These are phyloP conservation scores for Drosophila sp. DNA, from an alignment of 1,140 invertebrate genomes.

Conservation along the genomic window DNA sequence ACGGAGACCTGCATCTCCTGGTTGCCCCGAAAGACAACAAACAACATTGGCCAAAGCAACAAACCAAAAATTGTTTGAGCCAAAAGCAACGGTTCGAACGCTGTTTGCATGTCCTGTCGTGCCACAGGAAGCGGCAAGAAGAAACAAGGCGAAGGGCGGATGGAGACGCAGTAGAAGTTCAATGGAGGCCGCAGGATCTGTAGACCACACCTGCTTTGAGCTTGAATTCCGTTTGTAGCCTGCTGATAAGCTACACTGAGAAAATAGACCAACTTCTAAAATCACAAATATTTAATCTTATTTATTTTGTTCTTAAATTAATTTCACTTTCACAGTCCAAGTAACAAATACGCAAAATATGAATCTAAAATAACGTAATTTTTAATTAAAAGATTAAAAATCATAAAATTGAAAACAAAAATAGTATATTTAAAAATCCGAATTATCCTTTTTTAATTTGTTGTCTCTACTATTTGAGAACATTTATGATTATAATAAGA, in stretches of 20 bases:
- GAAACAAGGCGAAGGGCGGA: background rate
- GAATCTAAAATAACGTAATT: no score
- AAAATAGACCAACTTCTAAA: no score
- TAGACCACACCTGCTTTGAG: background rate
- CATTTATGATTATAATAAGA: no score
- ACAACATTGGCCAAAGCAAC: constrained; percentile 66
- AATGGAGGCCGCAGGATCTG: constrained; percentile 1
- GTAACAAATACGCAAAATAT: no score
- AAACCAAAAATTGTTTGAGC: constrained; percentile 80
- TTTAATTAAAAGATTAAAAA: no score
- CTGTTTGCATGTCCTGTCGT: constrained; percentile 17
- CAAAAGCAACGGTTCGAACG: constrained; percentile 55
- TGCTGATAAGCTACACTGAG: constrained; percentile 23
- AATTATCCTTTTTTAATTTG: no score
- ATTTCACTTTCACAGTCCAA: no score
- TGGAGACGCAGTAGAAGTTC: background rate
- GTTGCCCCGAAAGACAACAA: constrained; percentile 68
- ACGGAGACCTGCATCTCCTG: constrained; percentile 1
- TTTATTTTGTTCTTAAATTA: no score
- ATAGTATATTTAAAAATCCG: no score
- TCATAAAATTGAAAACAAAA: no score
- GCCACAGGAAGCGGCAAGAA: background rate
- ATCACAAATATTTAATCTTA: no score
- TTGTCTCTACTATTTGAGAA: no score
- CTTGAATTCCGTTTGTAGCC: constrained; percentile 4